Percentiles rank a stretch among this genome's conserved stretches.
Conservation (phyloP, 92 coral and sea anemone genomes). For the Bergia sp. region DNA sequence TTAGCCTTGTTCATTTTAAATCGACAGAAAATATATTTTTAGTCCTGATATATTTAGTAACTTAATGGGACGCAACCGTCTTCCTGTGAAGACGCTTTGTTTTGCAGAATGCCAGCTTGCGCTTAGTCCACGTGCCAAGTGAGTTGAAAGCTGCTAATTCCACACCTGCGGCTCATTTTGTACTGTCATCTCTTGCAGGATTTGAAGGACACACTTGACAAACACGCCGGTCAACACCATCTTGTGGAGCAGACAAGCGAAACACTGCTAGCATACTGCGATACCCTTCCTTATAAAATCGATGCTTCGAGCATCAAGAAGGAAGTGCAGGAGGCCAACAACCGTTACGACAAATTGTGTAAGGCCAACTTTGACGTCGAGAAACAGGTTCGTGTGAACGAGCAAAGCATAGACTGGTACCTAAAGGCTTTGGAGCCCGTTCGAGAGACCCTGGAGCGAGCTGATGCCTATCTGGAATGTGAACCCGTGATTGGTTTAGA, state of each 20-base stretch:
- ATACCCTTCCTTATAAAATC: conserved; percentile 59
- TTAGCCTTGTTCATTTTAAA: neutral
- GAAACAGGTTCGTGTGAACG: conserved; percentile 73
- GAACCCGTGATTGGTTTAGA: conserved; percentile 84
- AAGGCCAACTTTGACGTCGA: conserved; percentile 80
- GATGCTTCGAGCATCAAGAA: conserved; percentile 73
- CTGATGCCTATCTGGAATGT: conserved; percentile 74
- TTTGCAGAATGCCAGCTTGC: neutral
- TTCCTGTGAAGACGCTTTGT: neutral
- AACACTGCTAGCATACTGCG: conserved; percentile 66
- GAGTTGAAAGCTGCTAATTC: neutral
- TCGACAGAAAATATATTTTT: neutral
- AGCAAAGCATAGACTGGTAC: conserved; percentile 77
- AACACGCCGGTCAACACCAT: conserved; percentile 65
- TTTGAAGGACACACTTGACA: conserved; percentile 68
- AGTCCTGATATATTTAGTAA: neutral
- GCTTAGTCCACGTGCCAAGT: neutral
- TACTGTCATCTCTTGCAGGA: conserved; percentile 48
- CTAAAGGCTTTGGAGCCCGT: conserved; percentile 87
- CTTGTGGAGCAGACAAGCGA: conserved; percentile 64
- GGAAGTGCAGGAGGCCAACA: conserved; percentile 79
- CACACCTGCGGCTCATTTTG: neutral
- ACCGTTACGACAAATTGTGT: conserved; percentile 83
- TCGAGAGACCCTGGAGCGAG: conserved; percentile 68
- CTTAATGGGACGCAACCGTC: neutral